These are phyloP conservation scores for Adelphocoris suturalis DNA, from an alignment of 2,888 invertebrate genomes.

Conservation along the genomic window DNA sequence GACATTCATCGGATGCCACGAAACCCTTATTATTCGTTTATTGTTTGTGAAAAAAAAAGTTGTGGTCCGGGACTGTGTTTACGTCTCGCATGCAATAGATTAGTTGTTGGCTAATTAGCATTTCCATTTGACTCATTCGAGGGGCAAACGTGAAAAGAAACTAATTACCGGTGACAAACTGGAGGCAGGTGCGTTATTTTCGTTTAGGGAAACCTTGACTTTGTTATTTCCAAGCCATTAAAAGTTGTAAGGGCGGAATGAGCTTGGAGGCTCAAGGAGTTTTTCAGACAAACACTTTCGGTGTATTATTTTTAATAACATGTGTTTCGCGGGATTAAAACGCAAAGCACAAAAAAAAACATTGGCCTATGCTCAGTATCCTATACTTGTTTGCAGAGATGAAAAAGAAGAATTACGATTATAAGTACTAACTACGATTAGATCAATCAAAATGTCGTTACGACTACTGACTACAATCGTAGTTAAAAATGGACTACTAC, in stretches of 20 bases:
- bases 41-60: constrained; percentile 22
- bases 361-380: no score
- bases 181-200: constrained; percentile 8
- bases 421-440: no score
- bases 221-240: constrained; percentile 52
- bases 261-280: neutral
- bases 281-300: neutral
- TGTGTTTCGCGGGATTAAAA: neutral
- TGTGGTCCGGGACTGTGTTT: neutral
- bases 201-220: constrained; percentile 46
- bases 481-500: no score
- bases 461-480: no score
- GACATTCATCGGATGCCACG: constrained; percentile 20
- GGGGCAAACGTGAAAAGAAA: neutral
- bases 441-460: no score
- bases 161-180: constrained; percentile 19
- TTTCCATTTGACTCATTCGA: constrained; percentile 18
- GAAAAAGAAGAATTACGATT: no score
- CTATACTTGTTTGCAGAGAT: no score
- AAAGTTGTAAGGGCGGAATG: constrained; percentile 13
- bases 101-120: neutral
- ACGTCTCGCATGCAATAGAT: constrained; percentile 29
- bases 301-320: neutral
- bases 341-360: neutral
- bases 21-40: neutral